A percentile compares a stretch with the other conserved stretches of the same genome.
phyloP scores from a whole-genome alignment of 2,113 vertebrate species.

The Thalassoma bifasciatum region DNA sequence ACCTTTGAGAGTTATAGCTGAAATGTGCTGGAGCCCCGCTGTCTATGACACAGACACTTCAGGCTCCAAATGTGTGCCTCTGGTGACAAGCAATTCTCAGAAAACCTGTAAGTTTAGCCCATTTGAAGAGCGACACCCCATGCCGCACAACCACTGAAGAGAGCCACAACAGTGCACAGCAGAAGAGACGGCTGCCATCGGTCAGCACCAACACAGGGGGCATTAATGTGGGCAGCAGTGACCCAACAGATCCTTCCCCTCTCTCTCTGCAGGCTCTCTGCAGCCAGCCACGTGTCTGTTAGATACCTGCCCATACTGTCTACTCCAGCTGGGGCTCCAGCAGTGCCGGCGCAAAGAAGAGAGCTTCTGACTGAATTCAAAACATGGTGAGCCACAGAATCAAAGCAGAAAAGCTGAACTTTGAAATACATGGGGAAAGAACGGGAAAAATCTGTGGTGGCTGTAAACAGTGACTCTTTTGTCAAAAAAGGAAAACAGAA shows the following conservation, averaged over 20 bases:
- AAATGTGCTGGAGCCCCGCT: not conserved
- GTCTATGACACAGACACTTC: not conserved
- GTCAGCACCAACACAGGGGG: conserved; percentile 50
- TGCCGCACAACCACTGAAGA: conserved; percentile 46
- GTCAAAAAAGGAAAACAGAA: too few relatives aligned
- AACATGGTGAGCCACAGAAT: not conserved
- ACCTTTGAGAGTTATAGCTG: not conserved
- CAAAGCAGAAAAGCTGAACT: not conserved
- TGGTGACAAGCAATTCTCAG: conserved; percentile 14
- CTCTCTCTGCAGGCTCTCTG: conserved; percentile 38
- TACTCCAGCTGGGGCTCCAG: conserved; percentile 47
- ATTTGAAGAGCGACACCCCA: conserved; percentile 35
- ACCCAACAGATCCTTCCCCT: conserved; percentile 45
- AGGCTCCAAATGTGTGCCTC: conserved; percentile 4
- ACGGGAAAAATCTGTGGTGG: not conserved
- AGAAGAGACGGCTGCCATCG: conserved; percentile 31
- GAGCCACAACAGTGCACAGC: conserved; percentile 21
- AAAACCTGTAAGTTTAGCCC: conserved; percentile 3
- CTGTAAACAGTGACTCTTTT: too few relatives aligned
- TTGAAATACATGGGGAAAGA: not conserved
- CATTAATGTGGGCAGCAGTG: conserved; percentile 51
- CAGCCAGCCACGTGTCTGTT: conserved; percentile 56
- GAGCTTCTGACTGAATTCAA: conserved; percentile 20
- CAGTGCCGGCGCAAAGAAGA: not conserved
- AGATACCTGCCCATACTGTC: conserved; percentile 41